Evolutionary conservation across 2,797 vertebrate species (phyloP).

Genomic region (Brachyalestes nurse): DNA sequence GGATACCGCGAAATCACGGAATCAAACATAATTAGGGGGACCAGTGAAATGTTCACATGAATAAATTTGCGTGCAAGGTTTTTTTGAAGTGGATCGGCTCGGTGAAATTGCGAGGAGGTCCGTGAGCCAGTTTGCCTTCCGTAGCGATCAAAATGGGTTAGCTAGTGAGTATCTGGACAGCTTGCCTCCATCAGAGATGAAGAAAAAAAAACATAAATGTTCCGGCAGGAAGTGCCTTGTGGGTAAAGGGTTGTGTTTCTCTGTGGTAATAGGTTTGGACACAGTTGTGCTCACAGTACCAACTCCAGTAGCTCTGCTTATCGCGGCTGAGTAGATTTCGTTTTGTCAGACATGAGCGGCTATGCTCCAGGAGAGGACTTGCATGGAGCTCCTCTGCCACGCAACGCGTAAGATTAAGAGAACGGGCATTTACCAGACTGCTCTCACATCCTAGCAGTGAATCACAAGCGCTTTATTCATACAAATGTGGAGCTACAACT

Average conservation of each 20-base stretch:
- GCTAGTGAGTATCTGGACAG: slow-evolving; percentile 62
- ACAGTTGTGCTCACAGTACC: slow-evolving; percentile 73
- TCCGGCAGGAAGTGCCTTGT: slow-evolving; percentile 58
- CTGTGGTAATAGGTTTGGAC: slow-evolving; percentile 76
- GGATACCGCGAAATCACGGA: not conserved
- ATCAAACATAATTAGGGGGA: slow-evolving; percentile 7
- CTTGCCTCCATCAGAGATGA: slow-evolving; percentile 63
- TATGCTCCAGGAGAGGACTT: slow-evolving; percentile 60
- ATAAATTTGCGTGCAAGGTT: slow-evolving; percentile 1
- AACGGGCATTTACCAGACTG: slow-evolving; percentile 41
- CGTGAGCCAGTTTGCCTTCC: slow-evolving; percentile 26
- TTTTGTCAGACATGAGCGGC: slow-evolving; percentile 62
- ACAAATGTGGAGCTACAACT: not conserved
- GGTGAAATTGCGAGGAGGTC: not conserved
- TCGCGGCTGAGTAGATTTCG: slow-evolving; percentile 73
- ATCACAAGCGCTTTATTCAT: slow-evolving; percentile 2
- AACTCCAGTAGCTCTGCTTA: slow-evolving; percentile 73
- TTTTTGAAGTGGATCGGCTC: not conserved
- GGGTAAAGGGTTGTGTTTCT: slow-evolving; percentile 63
- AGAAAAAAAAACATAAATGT: slow-evolving; percentile 54
- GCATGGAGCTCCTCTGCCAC: slow-evolving; percentile 58
- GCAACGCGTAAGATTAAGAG: slow-evolving; percentile 64
- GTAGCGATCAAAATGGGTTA: slow-evolving; percentile 53
- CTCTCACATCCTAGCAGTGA: slow-evolving; percentile 3
- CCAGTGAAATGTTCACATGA: not conserved